Conservation (phyloP, 2,113 vertebrate species). For the Rhea americana region DNA sequence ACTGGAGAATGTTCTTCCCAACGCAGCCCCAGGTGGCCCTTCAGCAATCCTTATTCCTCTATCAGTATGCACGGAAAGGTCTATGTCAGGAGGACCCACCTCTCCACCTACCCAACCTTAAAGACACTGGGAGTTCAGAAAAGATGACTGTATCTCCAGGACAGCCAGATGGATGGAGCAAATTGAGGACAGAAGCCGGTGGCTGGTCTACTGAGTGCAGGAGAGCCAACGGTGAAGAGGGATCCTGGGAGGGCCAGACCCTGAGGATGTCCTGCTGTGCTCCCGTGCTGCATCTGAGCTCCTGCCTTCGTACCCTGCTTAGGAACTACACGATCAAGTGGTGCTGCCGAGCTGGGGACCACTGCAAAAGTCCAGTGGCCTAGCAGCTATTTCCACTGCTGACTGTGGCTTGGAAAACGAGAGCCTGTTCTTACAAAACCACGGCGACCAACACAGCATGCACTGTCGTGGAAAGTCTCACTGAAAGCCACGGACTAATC, state of each 20-base stretch:
- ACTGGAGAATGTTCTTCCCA: background rate
- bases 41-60: background rate
- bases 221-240: background rate
- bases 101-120: background rate
- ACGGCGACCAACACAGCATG: accelerated
- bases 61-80: background rate
- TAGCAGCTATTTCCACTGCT: background rate
- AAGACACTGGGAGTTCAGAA: background rate
- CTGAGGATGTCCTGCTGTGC: background rate
- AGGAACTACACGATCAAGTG: background rate
- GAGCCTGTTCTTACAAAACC: background rate
- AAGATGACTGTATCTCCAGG: background rate
- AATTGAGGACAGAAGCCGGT: background rate
- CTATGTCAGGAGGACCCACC: background rate
- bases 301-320: background rate
- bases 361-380: background rate
- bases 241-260: background rate
- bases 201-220: background rate
- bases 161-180: background rate
- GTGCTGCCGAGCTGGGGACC: accelerated
- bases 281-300: background rate
- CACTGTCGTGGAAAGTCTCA: background rate
- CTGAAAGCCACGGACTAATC: background rate
- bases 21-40: background rate
- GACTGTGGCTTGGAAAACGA: background rate